Percentiles rank a stretch among this genome's conserved stretches.
Evolutionary conservation across 2,113 vertebrate species (phyloP).

Genomic region (Tenrec ecaudatus): DNA sequence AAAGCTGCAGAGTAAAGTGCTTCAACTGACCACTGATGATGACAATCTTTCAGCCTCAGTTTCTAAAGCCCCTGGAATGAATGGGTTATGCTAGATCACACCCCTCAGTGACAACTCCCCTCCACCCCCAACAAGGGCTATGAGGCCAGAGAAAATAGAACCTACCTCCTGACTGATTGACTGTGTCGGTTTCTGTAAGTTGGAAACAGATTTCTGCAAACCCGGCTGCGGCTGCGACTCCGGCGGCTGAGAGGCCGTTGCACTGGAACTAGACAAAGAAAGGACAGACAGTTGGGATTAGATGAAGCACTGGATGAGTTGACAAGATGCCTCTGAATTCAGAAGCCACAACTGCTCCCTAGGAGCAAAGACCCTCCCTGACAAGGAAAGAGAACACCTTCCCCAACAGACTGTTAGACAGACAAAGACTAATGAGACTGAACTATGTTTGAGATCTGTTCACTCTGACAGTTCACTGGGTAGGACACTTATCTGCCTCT

Average conservation of each 20-base stretch:
- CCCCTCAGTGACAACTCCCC: background rate
- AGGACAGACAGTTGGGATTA: background rate
- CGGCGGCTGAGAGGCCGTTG: slow-evolving; percentile 95
- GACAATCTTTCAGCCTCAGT: background rate
- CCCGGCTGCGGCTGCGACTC: slow-evolving; percentile 98
- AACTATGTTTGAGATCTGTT: background rate
- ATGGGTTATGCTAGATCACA: background rate
- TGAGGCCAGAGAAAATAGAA: background rate
- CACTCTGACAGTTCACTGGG: background rate
- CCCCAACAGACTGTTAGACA: rapidly evolving
- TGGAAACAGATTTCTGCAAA: slow-evolving; percentile 99
- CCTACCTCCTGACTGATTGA: slow-evolving; percentile 95
- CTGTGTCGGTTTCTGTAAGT: slow-evolving; percentile 97
- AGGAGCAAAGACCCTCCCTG: background rate
- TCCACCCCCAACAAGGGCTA: background rate
- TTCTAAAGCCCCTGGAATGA: background rate
- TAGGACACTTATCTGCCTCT: background rate
- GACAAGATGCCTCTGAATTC: background rate
- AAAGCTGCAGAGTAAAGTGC: background rate
- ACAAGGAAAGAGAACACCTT: background rate
- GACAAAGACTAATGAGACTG: background rate
- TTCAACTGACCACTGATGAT: background rate
- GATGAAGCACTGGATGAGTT: rapidly evolving
- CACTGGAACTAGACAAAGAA: slow-evolving; percentile 93
- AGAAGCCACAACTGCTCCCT: background rate